Conservation (phyloP, 1,140 invertebrate species). For the Pogonomyrmex barbatus region DNA sequence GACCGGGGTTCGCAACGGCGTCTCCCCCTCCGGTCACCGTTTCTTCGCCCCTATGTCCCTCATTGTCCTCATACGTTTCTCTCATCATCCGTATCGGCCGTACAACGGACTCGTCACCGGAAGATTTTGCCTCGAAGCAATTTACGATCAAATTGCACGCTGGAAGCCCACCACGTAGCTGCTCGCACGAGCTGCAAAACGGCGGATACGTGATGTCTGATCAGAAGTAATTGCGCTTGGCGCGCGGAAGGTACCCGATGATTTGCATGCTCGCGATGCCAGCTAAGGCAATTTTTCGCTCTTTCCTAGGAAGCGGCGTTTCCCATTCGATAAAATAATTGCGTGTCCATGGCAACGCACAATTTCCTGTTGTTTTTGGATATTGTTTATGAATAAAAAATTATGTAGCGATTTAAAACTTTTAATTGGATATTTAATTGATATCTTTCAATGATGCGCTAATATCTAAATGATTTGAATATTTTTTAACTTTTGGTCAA, state of each 20-base stretch:
- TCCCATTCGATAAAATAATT: slow-evolving; percentile 37
- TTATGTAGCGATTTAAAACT: neutral
- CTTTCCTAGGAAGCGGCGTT: slow-evolving; percentile 31
- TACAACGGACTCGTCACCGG: slow-evolving; percentile 47
- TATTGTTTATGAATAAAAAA: neutral
- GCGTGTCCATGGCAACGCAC: neutral
- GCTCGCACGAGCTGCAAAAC: slow-evolving; percentile 61
- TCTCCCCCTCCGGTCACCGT: slow-evolving; percentile 7
- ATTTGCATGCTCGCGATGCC: slow-evolving; percentile 58
- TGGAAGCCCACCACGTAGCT: slow-evolving; percentile 50
- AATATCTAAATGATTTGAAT: neutral
- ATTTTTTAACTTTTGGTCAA: neutral
- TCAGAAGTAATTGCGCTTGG: slow-evolving; percentile 64
- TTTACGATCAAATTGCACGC: slow-evolving; percentile 70
- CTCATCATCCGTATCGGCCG: slow-evolving; percentile 1
- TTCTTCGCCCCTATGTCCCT: slow-evolving; percentile 34
- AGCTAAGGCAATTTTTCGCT: slow-evolving; percentile 52
- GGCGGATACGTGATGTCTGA: slow-evolving; percentile 70
- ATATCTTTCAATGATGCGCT: neutral
- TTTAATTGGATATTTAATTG: neutral
- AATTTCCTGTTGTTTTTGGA: neutral
- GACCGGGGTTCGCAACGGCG: slow-evolving; percentile 36
- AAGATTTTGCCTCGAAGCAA: slow-evolving; percentile 56
- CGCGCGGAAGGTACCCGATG: slow-evolving; percentile 47
- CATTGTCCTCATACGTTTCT: slow-evolving; percentile 38